Base-by-base conservation (phyloP, 2,888 invertebrate species). In the Eristalis intricaria region DNA sequence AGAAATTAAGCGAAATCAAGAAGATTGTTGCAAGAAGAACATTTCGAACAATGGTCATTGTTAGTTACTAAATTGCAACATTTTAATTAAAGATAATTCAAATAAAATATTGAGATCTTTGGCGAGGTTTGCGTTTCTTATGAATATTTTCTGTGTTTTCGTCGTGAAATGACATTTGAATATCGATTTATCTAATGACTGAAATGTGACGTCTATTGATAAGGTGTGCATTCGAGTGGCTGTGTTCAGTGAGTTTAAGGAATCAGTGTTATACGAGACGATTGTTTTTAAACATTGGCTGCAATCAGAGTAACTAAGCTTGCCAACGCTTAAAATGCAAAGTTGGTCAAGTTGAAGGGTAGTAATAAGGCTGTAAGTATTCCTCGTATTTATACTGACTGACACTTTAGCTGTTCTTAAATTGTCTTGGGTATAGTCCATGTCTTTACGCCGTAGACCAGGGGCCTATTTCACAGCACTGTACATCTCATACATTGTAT, bases 21-120 rank as follows among this genome's bases (percentile, higher is more conserved):
- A 86, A 71, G 10, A 79, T 79, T 64, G 35, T 71, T n/a, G 70
- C 66, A 13, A 83, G 56, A 5, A 86, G n/a, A 32, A 79, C 23
- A 66, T 56, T 83, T 63, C 26, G 69, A 15, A 60, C 56, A 10
- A 61, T 75, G 77, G 75, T 78, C 86, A 78, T 86, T 70, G 64
- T 40, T 32, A 50, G 11, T 56, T 19, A 2, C 22, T 60, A 1
- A 13, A 11, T 23, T 69, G 63, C 13, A 56, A 69, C 50, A 75
- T 64, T 74, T 66, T 66, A 43, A 22, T 65, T 11, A 26, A 65
- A 2, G 32, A 73, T 10, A 38, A 50, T 26, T 22, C 1, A 19
- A 22, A 29, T 4, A 58, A 69, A 40, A 13, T 60, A 11, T 23
- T 29, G 2, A 43, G 60, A 50, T n/a, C 23, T 23, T n/a, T 50